Conservation (phyloP, 2,888 invertebrate species). For the Neria commutata region DNA sequence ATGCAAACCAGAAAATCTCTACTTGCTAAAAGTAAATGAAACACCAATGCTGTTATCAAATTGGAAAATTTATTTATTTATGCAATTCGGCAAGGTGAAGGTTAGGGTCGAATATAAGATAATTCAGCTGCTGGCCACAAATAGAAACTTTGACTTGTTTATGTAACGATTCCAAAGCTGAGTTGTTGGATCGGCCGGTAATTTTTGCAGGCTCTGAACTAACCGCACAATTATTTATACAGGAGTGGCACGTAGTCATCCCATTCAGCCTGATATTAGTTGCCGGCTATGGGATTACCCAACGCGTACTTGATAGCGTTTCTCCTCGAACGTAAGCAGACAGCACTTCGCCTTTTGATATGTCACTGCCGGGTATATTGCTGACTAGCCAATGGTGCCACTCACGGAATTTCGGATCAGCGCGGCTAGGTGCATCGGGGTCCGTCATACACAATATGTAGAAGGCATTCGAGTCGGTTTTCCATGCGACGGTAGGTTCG, state of each 20-base stretch:
- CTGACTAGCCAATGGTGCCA: slow-evolving; percentile 94
- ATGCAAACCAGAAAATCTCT: no score
- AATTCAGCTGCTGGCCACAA: background rate
- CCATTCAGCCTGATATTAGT: slow-evolving; percentile 85
- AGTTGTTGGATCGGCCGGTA: background rate
- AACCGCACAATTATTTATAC: slow-evolving; percentile 78
- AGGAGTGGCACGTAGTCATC: slow-evolving; percentile 88
- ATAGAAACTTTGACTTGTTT: background rate
- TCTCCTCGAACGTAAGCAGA: slow-evolving; percentile 80
- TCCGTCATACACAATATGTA: slow-evolving; percentile 87
- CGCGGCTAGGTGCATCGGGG: slow-evolving; percentile 80
- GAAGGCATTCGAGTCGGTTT: slow-evolving; percentile 64
- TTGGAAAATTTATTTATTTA: background rate
- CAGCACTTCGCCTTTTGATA: slow-evolving; percentile 75
- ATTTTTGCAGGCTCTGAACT: slow-evolving; percentile 34
- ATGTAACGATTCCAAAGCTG: background rate
- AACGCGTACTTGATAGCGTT: slow-evolving; percentile 81
- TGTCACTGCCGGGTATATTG: slow-evolving; percentile 78
- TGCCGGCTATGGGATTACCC: slow-evolving; percentile 83
- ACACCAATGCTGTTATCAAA: no score
- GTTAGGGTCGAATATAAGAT: background rate
- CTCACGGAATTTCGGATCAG: slow-evolving; percentile 80
- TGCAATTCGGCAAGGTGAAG: background rate
- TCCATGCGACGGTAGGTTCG: slow-evolving; percentile 73
- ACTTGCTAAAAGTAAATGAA: no score